Percentiles rank a stretch among this genome's conserved stretches.
These are phyloP conservation scores for Agrotis segetum DNA, from an alignment of 2,888 invertebrate species.

Conservation along the genomic window DNA sequence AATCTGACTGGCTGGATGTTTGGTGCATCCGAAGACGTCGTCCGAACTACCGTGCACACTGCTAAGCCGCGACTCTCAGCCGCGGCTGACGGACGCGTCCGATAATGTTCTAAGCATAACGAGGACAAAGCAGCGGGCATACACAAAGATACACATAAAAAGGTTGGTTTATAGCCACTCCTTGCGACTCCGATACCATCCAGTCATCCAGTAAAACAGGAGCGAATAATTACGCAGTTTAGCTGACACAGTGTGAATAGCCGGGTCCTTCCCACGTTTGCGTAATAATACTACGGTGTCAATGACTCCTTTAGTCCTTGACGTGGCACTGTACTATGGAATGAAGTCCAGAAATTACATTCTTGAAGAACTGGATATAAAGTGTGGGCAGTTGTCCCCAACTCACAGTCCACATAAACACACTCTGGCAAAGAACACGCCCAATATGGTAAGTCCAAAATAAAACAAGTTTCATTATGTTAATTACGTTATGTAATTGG, in stretches of 20 bases:
- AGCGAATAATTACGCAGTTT: constrained; percentile 46
- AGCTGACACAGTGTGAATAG: constrained; percentile 52
- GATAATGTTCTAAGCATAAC: no score
- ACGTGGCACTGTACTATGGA: constrained; percentile 82
- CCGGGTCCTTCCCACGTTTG: constrained; percentile 62
- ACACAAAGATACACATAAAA: neutral
- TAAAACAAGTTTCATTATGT: constrained; percentile 70
- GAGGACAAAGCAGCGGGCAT: no score
- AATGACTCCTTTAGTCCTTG: constrained; percentile 81
- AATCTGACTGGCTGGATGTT: no score
- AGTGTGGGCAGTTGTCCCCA: constrained; percentile 80
- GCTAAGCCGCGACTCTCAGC: no score
- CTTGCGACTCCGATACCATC: constrained; percentile 35
- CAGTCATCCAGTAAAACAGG: constrained; percentile 32
- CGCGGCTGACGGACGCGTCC: no score
- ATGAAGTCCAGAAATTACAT: constrained; percentile 88
- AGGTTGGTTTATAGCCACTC: neutral
- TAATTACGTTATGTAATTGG: constrained; percentile 53
- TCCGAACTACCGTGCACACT: no score
- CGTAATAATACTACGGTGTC: constrained; percentile 75
- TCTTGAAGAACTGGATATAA: constrained; percentile 88
- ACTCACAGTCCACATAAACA: constrained; percentile 80
- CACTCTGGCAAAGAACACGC: constrained; percentile 78
- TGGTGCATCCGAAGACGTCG: no score
- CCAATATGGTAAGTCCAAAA: constrained; percentile 82